phyloP scores from a whole-genome alignment of 64 coral and sea anemone genomes.

The Acropora yongei region DNA sequence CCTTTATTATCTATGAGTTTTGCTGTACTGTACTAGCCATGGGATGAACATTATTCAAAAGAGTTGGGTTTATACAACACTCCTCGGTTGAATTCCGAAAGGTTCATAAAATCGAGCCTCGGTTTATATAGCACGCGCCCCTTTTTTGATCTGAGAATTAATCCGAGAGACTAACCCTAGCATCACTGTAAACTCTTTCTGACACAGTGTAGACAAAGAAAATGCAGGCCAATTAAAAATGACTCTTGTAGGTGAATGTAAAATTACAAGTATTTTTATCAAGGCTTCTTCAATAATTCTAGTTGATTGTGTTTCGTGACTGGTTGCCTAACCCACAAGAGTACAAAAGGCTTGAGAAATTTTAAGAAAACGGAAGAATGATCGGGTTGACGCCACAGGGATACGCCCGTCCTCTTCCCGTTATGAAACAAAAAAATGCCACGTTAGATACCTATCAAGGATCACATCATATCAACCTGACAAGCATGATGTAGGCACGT shows the following conservation, averaged over 20 bases:
- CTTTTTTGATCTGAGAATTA: no score
- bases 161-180: background rate
- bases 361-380: background rate
- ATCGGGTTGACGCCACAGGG: background rate
- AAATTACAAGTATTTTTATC: no score
- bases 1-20: no score
- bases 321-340: background rate
- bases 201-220: background rate
- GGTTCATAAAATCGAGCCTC: no score
- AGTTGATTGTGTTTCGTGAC: background rate
- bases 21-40: no score
- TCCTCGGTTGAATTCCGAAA: no score
- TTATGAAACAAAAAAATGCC: background rate
- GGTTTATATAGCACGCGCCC: no score
- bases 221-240: background rate
- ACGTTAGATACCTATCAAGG: slow-evolving; percentile 21
- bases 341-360: background rate
- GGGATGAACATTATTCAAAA: no score
- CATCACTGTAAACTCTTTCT: background rate
- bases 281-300: no score
- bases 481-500: background rate
- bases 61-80: background rate
- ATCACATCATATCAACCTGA: background rate
- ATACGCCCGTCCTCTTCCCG: background rate
- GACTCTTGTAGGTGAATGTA: background rate